Evolutionary conservation across 2,888 invertebrate species (phyloP).

Genomic region (Dione juno): DNA sequence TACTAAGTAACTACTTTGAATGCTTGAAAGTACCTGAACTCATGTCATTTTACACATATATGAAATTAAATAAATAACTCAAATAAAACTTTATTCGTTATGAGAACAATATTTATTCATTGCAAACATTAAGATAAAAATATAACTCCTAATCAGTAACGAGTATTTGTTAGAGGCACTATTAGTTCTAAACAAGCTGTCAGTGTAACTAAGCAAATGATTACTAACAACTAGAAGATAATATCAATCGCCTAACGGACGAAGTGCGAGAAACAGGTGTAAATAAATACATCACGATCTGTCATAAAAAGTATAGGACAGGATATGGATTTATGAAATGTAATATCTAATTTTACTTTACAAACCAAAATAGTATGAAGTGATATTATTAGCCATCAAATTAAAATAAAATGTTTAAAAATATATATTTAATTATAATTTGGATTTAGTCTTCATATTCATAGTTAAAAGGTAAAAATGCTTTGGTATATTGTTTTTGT

Average conservation of each 20-base stretch:
- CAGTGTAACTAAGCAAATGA: background rate
- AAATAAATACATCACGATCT: conserved; percentile 12
- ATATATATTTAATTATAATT: background rate
- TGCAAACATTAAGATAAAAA: background rate
- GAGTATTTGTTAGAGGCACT: background rate
- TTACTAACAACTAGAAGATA: conserved; percentile 30
- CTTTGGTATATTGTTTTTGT: background rate
- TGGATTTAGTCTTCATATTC: background rate
- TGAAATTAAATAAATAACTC: too few species aligned
- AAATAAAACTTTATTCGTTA: too few species aligned
- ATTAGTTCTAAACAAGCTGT: background rate
- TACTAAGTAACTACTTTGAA: background rate
- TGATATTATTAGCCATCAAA: too few species aligned
- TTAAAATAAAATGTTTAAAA: too few species aligned
- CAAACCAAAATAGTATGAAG: conserved; percentile 17
- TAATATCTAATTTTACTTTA: conserved; percentile 24
- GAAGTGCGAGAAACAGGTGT: conserved; percentile 33
- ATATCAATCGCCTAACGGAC: conserved; percentile 34
- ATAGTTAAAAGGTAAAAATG: background rate
- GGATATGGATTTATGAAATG: background rate
- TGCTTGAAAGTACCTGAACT: too few species aligned
- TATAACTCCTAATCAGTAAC: background rate
- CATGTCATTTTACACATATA: too few species aligned
- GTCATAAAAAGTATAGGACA: conserved; percentile 18
- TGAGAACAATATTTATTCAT: too few species aligned